Conservation (phyloP, 1,140 invertebrate genomes). For the Oncopeltus fasciatus region DNA sequence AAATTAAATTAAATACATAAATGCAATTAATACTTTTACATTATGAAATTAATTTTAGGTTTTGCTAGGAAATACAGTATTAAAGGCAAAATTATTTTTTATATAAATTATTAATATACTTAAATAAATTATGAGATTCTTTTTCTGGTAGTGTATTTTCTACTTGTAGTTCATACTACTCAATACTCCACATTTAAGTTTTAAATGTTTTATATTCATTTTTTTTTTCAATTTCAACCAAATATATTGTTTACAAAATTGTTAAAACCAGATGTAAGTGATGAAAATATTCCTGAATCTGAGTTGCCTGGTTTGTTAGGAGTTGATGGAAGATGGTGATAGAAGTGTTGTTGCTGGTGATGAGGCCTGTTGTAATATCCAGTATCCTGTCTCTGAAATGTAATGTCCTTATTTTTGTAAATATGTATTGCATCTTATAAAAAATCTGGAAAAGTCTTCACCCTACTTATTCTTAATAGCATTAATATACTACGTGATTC, state of each 20-base stretch:
- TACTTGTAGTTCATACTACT: not conserved
- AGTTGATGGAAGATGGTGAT: slow-evolving; percentile 30
- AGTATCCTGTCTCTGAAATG: slow-evolving; percentile 17
- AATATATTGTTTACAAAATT: slow-evolving; percentile 59
- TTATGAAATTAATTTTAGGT: no score
- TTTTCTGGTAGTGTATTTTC: not conserved
- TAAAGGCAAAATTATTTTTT: not conserved
- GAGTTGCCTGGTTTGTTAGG: slow-evolving; percentile 8
- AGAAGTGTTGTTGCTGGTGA: slow-evolving; percentile 27
- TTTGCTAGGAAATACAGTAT: not conserved
- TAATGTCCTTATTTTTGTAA: no score
- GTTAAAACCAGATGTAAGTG: slow-evolving; percentile 58
- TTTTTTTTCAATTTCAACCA: slow-evolving; percentile 33
- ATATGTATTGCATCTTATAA: no score
- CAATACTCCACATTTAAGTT: not conserved
- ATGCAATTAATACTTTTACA: not conserved
- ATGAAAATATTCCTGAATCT: slow-evolving; percentile 49
- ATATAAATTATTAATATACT: no score
- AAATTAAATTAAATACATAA: not conserved
- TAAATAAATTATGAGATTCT: not conserved
- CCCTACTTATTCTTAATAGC: no score
- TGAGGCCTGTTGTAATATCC: slow-evolving; percentile 14
- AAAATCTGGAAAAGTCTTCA: no score
- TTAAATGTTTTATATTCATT: not conserved
- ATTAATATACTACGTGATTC: no score